A percentile compares a stretch with the other conserved stretches of the same genome.
Conservation (phyloP, 2,888 invertebrate genomes). For the Crossocerus cetratus region DNA sequence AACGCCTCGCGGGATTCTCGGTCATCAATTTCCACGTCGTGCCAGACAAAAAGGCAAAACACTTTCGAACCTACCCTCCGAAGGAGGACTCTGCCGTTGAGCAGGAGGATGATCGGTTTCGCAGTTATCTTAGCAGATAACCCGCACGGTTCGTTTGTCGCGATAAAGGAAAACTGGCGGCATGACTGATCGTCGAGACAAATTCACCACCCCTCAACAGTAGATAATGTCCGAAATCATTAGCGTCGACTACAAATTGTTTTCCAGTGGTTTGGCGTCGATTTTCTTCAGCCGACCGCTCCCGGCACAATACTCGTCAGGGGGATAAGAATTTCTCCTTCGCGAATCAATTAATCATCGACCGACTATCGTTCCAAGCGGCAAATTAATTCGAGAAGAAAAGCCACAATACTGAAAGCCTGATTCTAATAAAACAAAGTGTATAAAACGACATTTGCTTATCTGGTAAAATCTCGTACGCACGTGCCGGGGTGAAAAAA, state of each 20-base stretch:
- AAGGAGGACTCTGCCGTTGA: neutral
- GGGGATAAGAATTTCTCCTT: neutral
- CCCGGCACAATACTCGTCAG: no score
- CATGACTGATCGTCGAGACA: constrained; percentile 53
- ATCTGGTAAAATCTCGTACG: no score
- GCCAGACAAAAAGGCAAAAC: constrained; percentile 33
- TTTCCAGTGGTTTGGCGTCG: constrained; percentile 14
- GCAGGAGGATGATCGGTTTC: constrained; percentile 35
- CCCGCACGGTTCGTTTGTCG: constrained; percentile 32
- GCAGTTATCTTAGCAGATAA: constrained; percentile 28
- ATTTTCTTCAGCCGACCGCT: neutral
- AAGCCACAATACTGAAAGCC: no score
- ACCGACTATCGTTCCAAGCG: no score
- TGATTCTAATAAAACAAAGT: neutral
- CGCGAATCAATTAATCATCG: neutral
- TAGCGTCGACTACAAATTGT: constrained; percentile 50
- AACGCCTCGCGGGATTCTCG: constrained; percentile 41
- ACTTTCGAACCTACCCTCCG: constrained; percentile 2
- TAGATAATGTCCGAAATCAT: constrained; percentile 56
- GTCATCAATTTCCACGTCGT: constrained; percentile 66
- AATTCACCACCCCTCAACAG: constrained; percentile 42
- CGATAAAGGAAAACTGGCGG: constrained; percentile 36
- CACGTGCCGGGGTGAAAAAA: no score
- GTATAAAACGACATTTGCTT: no score
- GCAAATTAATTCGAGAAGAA: no score